Evolutionary conservation across 2,888 invertebrate species (phyloP).

Genomic region (Hyles lineata): DNA sequence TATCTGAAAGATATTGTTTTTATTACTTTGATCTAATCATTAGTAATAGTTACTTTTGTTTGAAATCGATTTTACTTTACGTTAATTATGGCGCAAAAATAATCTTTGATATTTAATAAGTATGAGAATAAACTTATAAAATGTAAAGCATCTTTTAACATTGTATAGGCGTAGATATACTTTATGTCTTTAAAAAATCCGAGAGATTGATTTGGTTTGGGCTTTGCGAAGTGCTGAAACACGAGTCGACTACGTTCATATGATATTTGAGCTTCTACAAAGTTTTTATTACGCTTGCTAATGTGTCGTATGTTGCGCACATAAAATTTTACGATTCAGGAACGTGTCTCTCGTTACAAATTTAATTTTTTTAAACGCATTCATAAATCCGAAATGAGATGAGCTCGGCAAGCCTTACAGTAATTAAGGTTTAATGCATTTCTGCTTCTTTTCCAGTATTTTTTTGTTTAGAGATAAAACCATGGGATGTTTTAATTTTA

Average conservation of each 20-base stretch:
- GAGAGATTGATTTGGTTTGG: conserved; percentile 7
- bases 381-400: not conserved
- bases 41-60: too few relatives aligned
- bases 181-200: not conserved
- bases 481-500: too few relatives aligned
- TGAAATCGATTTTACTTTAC: too few relatives aligned
- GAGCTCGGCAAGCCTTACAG: not conserved
- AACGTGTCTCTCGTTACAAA: conserved; percentile 31
- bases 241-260: conserved; percentile 31
- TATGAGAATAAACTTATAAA: too few relatives aligned
- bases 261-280: conserved; percentile 42
- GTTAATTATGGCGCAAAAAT: too few relatives aligned
- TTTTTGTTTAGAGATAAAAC: not conserved
- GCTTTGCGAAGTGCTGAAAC: not conserved
- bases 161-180: not conserved
- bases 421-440: not conserved
- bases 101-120: too few relatives aligned
- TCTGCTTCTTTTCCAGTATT: not conserved
- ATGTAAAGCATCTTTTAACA: not conserved
- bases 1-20: too few relatives aligned
- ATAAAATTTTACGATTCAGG: conserved; percentile 42
- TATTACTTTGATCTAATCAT: too few relatives aligned
- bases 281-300: conserved; percentile 50
- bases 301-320: conserved; percentile 42
- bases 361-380: conserved; percentile 14